Evolutionary conservation across 2,888 invertebrate species (phyloP), one percentile per base, ranked within the genome.

Genomic region (Morinoia aosen): DNA sequence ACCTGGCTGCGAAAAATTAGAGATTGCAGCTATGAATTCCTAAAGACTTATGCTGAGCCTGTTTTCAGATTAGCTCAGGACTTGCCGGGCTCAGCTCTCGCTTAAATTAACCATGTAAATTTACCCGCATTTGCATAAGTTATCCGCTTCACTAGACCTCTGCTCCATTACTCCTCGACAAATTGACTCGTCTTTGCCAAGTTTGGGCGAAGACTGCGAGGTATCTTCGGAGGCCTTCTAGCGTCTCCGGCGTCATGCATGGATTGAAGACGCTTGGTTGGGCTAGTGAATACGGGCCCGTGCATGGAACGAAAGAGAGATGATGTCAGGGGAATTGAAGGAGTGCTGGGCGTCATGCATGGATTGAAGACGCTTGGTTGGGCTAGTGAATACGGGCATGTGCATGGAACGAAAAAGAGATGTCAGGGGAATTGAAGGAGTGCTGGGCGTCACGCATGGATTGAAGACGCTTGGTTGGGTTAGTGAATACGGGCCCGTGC

Each of bases 51-150:
- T 57, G 93, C 57, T 93, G 57, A 57, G 93, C 57, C 93, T 93
- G 93, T 93, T 93, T 93, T 93, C 93, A 93, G 93, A 93, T 93
- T 93, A 93, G 93, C 57, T 48, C 93, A 93, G 58, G 57, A 57
- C 93, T 93, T 39, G 56, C 57, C 57, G 33, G 56, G 93, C 93
- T 93, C 93, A 93, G 57, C 93, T 93, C 93, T 56, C 58, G 93
- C 93, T 93, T 93, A 93, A 93, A 93, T 93, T 93, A 93, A 57
- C 93, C 93, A 93, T 93, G 93, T 93, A 93, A 93, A 93, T 93
- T 93, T 93, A 93, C 93, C 93, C 93, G 93, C 93, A 93, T 93
- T 93, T 93, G 93, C 93, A 93, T 93, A 93, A 93, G 93, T 93
- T 93, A 93, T 93, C 93, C 93, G 93, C 93, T 93, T 93, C 93